Evolutionary conservation across 2,113 vertebrate genomes (phyloP).

Genomic region (Zosterops pallidus): DNA sequence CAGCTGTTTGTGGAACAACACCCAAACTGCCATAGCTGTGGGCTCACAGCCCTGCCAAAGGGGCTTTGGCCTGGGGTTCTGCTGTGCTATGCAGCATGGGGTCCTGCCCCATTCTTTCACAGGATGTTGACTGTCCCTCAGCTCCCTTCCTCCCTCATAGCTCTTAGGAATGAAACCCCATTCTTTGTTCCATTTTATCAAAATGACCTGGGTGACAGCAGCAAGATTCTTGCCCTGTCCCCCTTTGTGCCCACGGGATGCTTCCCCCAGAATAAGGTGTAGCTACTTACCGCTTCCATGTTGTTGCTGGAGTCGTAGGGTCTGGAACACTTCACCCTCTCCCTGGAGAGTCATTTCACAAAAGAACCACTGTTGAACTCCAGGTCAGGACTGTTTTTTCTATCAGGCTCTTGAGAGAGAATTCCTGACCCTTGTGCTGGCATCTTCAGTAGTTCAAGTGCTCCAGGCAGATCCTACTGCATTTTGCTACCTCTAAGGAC

Average conservation of each 20-base stretch:
- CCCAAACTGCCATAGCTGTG: not conserved
- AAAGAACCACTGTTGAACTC: not conserved
- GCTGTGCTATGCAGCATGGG: rapidly evolving
- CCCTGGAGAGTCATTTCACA: not conserved
- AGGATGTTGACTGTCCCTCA: not conserved
- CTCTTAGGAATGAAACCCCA: not conserved
- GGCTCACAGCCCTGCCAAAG: not conserved
- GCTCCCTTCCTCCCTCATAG: not conserved
- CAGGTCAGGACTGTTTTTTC: not conserved
- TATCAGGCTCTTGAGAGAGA: not conserved
- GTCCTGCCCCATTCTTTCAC: not conserved
- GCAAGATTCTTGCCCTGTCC: not conserved
- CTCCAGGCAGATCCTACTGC: not conserved
- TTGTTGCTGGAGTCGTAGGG: rapidly evolving
- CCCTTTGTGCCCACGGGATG: rapidly evolving
- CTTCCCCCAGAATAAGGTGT: not conserved
- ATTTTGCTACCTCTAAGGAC: not conserved
- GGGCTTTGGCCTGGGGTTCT: not conserved
- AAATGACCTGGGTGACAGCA: not conserved
- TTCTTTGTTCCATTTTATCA: not conserved
- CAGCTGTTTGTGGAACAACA: not conserved
- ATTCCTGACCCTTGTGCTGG: not conserved
- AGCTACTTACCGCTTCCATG: not conserved
- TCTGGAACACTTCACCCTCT: not conserved
- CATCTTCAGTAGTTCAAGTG: not conserved